phyloP scores from a whole-genome alignment of 2,888 invertebrate species.

The Apotomis betuletana region DNA sequence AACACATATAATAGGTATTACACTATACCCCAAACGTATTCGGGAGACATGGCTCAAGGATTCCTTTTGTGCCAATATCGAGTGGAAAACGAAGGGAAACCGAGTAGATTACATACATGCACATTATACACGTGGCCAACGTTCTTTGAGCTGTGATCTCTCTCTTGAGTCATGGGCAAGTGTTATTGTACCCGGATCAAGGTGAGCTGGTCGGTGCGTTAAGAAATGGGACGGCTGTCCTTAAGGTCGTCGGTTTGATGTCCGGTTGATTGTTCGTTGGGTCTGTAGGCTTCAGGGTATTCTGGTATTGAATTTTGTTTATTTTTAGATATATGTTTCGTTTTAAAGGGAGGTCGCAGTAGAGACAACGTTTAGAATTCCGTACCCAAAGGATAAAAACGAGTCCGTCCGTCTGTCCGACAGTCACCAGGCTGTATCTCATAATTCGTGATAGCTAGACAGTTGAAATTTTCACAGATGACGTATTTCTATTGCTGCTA shows the following conservation, averaged over 20 bases:
- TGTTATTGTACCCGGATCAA: constrained; percentile 3
- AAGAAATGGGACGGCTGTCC: constrained; percentile 31
- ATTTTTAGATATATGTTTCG: constrained; percentile 10
- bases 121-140: constrained; percentile 32
- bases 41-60: constrained; percentile 19
- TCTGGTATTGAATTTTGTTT: constrained; percentile 33
- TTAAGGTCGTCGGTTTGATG: constrained; percentile 33
- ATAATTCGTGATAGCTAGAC: no score
- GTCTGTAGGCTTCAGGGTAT: constrained; percentile 24
- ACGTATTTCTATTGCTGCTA: no score
- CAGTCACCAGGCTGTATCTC: no score
- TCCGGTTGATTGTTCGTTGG: constrained; percentile 26
- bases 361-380: neutral
- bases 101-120: constrained; percentile 36
- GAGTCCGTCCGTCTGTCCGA: no score
- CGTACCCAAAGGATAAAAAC: no score
- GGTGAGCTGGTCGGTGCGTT: constrained; percentile 4
- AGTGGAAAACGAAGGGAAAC: constrained; percentile 40
- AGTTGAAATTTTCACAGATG: no score
- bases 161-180: neutral
- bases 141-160: constrained; percentile 10
- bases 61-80: constrained; percentile 39
- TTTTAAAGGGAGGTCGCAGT: neutral
- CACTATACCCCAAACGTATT: constrained; percentile 32
- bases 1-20: constrained; percentile 21